These are phyloP conservation scores for Oreochromis mossambicus DNA, from an alignment of 2,797 vertebrate species.

Conservation along the genomic window DNA sequence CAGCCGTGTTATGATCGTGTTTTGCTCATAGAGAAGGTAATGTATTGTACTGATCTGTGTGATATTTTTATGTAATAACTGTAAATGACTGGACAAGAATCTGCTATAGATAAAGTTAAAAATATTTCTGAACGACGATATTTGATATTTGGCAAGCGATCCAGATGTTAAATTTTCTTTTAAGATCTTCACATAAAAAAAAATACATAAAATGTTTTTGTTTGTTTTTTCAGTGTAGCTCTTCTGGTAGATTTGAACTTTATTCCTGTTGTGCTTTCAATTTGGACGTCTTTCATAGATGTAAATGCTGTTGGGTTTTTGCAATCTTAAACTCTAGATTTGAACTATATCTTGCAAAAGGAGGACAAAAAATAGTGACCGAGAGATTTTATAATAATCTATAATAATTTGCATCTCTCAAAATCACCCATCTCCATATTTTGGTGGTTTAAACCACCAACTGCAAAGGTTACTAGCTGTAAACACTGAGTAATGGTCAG, in stretches of 20 bases:
- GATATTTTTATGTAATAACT: background rate
- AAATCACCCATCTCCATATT: background rate
- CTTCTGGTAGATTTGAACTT: background rate
- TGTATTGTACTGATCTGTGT: rapidly evolving
- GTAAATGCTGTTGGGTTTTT: background rate
- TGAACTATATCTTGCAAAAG: background rate
- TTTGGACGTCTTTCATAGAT: background rate
- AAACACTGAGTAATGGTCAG: background rate
- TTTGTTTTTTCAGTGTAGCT: background rate
- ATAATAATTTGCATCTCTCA: constrained; percentile 17
- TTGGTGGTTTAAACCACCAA: background rate
- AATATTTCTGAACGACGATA: background rate
- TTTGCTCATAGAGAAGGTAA: constrained; percentile 11
- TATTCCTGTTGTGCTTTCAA: background rate
- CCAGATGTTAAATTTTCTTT: background rate
- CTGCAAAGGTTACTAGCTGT: background rate
- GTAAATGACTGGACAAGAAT: background rate
- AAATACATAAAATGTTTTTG: background rate
- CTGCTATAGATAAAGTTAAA: background rate
- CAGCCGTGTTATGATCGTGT: background rate
- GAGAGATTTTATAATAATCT: background rate
- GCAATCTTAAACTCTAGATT: background rate
- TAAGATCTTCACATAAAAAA: background rate
- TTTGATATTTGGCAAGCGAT: background rate
- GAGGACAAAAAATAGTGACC: constrained; percentile 10